Evolutionary conservation across 2,113 vertebrate genomes (phyloP), one percentile per base, ranked within the genome.

Genomic region (Pollimyrus isidori): DNA sequence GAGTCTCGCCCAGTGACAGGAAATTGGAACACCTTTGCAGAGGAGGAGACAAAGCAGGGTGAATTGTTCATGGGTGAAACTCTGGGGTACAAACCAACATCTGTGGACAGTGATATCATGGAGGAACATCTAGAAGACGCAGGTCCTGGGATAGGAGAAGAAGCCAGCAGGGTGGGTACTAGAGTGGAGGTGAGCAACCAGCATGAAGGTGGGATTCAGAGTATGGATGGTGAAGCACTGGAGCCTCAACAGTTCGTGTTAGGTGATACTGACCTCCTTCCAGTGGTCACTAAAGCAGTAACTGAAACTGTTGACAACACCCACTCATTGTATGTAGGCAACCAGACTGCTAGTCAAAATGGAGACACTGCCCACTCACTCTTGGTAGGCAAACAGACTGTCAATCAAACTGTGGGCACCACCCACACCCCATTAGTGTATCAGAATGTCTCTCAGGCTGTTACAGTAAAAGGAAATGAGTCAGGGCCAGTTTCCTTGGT

Each of bases 101-200:
- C n/a, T 17, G 88, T 90, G 52, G 84, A 35, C 48, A 26, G 9
- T 15, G 58, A 26, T 84, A 17, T 15, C 21, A 88, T 89, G 3
- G 84, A 91, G 56, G 85, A 58, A 45, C 65, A 10, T 42, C 49
- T 45, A 30, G 84, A 90, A 26, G 45, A 89, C 19, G 82, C 4
- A 9, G 23, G 58, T 89, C 58, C 19, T 88, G 87, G 48, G 86
- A 46, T 35, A 65, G 58, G 89, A 19, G 26, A 92, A 62, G 50
- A 48, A 2, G 50, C 21, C 17, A 23, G 4, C 21, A 42, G 48
- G 15, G 19, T 53, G 56, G 52, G 82, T 35, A 46, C 21, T 23
- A 82, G 83, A 88, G 87, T 76, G 48, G 88, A 90, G 56, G 80
- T 21, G 90, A 65, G 56, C 45, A 87, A 19, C 62, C 84, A 48